phyloP scores from a whole-genome alignment of 2,113 vertebrate species.

The Athene cunicularia region DNA sequence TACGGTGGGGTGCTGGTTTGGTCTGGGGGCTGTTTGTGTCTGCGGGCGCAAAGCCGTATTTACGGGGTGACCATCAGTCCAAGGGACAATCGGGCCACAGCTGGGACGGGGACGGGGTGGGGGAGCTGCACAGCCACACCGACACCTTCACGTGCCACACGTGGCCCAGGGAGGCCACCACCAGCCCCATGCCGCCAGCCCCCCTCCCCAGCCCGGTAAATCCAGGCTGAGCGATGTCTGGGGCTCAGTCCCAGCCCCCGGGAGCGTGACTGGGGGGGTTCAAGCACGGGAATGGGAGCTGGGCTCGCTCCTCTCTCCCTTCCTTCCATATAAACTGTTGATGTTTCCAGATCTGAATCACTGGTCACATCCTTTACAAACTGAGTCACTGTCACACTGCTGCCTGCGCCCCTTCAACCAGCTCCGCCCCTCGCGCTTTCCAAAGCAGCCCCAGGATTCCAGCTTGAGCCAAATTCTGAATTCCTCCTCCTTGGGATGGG shows the following conservation, averaged over 20 bases:
- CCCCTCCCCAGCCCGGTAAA: not conserved
- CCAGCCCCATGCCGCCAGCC: too few species aligned
- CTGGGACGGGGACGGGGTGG: not conserved
- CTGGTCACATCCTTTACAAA: not conserved
- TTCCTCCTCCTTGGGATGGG: not conserved
- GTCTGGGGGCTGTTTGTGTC: not conserved
- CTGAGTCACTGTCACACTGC: not conserved
- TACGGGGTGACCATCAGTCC: not conserved
- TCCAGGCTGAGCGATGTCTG: rapidly evolving
- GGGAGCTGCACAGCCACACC: not conserved
- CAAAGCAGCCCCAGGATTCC: not conserved
- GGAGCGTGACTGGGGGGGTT: not conserved
- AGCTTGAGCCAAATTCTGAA: not conserved
- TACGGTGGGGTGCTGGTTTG: not conserved
- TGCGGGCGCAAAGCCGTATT: not conserved
- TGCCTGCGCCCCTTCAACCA: not conserved
- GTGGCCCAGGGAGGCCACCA: not conserved
- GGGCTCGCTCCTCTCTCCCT: not conserved
- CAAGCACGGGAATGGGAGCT: not conserved
- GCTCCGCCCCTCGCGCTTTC: not conserved
- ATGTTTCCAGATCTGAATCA: slow-evolving; percentile 10
- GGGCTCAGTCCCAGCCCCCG: rapidly evolving
- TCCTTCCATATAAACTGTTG: not conserved
- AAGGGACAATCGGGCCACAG: not conserved
- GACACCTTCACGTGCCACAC: not conserved